Evolutionary conservation across 2,113 vertebrate species (phyloP).

Genomic region (Cyphomyrus plagiostoma): DNA sequence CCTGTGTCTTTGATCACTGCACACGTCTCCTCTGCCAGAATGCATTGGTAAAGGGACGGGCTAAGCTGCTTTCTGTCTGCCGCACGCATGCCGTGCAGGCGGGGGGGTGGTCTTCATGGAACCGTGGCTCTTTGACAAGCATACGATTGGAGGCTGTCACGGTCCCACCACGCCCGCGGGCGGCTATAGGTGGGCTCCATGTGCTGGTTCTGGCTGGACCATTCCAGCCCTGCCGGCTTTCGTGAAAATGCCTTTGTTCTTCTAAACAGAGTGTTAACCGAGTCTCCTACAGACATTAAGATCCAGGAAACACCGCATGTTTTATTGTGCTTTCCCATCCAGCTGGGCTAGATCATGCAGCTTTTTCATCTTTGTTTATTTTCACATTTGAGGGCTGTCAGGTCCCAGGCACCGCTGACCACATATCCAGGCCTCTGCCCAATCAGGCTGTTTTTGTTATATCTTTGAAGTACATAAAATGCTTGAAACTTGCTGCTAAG

Average conservation of each 20-base stretch:
- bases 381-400: background rate
- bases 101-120: background rate
- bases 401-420: background rate
- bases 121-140: background rate
- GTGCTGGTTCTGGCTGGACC: background rate
- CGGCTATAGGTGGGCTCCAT: background rate
- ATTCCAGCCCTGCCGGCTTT: background rate
- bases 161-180: background rate
- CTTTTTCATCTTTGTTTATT: background rate
- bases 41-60: background rate
- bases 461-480: background rate
- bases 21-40: background rate
- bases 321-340: background rate
- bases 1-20: slow-evolving; percentile 14
- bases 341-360: background rate
- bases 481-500: background rate
- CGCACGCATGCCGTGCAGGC: background rate
- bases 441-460: background rate
- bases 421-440: background rate
- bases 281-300: background rate
- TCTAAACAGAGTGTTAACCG: background rate
- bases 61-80: background rate
- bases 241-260: slow-evolving; percentile 3
- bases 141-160: background rate
- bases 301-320: background rate